phyloP scores from a whole-genome alignment of 2,113 vertebrate species.

The Cynocephalus volans region DNA sequence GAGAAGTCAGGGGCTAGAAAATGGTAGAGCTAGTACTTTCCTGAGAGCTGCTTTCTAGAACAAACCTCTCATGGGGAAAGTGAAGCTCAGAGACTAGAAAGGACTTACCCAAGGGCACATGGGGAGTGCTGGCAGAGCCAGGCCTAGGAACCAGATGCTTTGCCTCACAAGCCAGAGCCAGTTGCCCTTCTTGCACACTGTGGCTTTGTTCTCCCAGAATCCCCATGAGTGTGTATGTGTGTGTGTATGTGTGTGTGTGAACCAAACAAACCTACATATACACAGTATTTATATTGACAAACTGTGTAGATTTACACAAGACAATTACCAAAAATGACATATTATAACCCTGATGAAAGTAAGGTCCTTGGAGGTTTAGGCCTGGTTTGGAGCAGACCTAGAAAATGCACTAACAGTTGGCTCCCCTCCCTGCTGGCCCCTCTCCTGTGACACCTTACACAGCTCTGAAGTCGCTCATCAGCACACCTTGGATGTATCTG shows the following conservation, averaged over 20 bases:
- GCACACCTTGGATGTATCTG: not conserved
- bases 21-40: not conserved
- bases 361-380: conserved; percentile 45
- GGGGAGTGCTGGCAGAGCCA: not conserved
- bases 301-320: conserved; percentile 66
- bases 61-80: conserved; percentile 9
- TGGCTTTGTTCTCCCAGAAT: conserved; percentile 64
- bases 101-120: not conserved
- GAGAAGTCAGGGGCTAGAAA: conserved; percentile 6
- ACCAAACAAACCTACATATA: conserved; percentile 31
- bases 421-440: not conserved
- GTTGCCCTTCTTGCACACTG: not conserved
- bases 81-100: conserved; percentile 12
- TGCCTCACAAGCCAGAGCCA: not conserved
- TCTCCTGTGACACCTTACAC: not conserved
- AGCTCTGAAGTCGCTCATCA: not conserved
- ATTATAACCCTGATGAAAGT: conserved; percentile 39
- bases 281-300: conserved; percentile 72
- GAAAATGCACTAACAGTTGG: conserved; percentile 3
- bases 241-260: not conserved
- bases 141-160: not conserved
- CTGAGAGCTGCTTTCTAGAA: conserved; percentile 53
- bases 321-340: conserved; percentile 55
- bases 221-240: conserved; percentile 17
- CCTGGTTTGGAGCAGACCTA: not conserved